phyloP scores from a whole-genome alignment of 2,113 vertebrate genomes.

The Eupsittula cactorum region DNA sequence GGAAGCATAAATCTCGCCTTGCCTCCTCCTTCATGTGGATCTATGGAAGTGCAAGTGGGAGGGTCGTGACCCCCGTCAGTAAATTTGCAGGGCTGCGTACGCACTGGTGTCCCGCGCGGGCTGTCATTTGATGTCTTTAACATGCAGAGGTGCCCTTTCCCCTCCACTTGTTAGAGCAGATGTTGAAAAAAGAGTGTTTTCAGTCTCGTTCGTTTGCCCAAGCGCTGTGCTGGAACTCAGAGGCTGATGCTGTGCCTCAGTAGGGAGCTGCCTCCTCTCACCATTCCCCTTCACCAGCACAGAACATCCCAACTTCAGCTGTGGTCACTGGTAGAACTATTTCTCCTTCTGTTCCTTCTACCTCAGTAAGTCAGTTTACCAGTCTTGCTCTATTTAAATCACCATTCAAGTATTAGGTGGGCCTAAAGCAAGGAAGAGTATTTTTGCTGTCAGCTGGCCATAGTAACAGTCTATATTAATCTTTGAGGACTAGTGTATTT shows the following conservation, averaged over 20 bases:
- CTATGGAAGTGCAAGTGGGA: background rate
- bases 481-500: background rate
- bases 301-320: background rate
- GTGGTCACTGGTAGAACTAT: background rate
- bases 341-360: background rate
- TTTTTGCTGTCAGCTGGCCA: background rate
- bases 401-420: background rate
- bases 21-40: background rate
- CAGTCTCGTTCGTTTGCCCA: background rate
- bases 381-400: background rate
- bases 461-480: background rate
- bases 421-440: background rate
- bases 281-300: background rate
- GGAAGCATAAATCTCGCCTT: background rate
- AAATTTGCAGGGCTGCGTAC: slow-evolving; percentile 64
- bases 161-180: slow-evolving; percentile 64
- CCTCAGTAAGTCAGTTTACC: background rate
- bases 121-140: slow-evolving; percentile 21
- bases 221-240: background rate
- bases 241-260: background rate
- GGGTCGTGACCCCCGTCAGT: slow-evolving; percentile 70
- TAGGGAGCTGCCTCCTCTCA: background rate
- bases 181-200: background rate
- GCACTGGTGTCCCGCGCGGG: slow-evolving; percentile 12
- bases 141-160: slow-evolving; percentile 27